Conservation (phyloP, 1,140 invertebrate genomes). For the Vanessa tameamea region DNA sequence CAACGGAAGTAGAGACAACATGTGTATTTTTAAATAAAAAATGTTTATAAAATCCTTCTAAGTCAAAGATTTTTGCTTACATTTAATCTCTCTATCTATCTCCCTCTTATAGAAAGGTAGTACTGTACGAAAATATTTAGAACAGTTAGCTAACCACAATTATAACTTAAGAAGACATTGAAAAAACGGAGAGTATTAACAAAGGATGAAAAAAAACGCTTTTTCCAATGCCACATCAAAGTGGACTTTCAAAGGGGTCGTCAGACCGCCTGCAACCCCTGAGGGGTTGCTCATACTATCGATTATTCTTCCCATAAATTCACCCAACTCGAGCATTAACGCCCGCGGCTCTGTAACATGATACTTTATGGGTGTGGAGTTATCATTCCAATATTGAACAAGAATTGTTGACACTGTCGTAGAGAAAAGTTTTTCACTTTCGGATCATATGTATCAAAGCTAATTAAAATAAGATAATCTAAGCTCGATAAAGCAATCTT, state of each 20-base stretch:
- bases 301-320: slow-evolving; percentile 33
- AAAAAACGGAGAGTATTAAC: not conserved
- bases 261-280: slow-evolving; percentile 23
- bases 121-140: not conserved
- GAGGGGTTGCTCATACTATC: slow-evolving; percentile 31
- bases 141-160: not conserved
- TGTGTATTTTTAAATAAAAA: too few relatives aligned
- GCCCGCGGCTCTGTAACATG: slow-evolving; percentile 25
- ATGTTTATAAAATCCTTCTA: too few relatives aligned
- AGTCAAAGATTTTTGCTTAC: too few relatives aligned
- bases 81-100: too few relatives aligned
- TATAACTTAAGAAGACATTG: not conserved
- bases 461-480: too few relatives aligned
- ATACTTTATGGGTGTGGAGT: slow-evolving; percentile 21
- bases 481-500: too few relatives aligned
- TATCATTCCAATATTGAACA: slow-evolving; percentile 20
- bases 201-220: not conserved
- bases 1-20: too few relatives aligned
- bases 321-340: slow-evolving; percentile 33
- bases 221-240: slow-evolving; percentile 15
- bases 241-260: slow-evolving; percentile 26
- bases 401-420: slow-evolving; percentile 16
- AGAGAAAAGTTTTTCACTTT: not conserved
- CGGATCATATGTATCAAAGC: too few relatives aligned
- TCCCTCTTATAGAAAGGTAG: too few relatives aligned